These are phyloP conservation scores for Zeus faber DNA, from an alignment of 2,113 vertebrate species.

Conservation along the genomic window DNA sequence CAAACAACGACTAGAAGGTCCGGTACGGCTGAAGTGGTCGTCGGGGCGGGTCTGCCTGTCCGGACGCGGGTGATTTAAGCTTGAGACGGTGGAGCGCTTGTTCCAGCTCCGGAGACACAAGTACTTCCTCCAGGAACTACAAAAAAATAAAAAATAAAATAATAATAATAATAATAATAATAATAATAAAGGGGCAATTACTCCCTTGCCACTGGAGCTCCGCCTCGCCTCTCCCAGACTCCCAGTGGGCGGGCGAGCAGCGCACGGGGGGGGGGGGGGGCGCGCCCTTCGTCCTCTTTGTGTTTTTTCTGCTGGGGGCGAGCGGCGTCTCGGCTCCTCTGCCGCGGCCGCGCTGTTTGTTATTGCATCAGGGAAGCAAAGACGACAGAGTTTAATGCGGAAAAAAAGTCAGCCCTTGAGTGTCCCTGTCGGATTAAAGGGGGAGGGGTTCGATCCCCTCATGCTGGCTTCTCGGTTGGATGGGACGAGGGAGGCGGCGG, in stretches of 20 bases:
- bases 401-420: constrained; percentile 98
- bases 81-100: too few species aligned
- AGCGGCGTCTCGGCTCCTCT: too few species aligned
- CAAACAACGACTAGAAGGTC: too few species aligned
- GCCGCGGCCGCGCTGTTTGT: constrained; percentile 49
- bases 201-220: constrained; percentile 4
- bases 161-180: too few species aligned
- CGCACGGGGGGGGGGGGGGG: constrained; percentile 10
- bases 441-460: constrained; percentile 67
- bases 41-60: too few species aligned
- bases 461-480: constrained; percentile 77
- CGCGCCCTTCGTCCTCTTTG: too few species aligned
- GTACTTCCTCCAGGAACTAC: constrained; percentile 19
- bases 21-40: too few species aligned
- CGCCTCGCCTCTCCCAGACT: background rate
- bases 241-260: constrained; percentile 14
- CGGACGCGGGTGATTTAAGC: too few species aligned
- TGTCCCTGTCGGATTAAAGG: constrained; percentile 90
- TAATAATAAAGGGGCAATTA: too few species aligned
- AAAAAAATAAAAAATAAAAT: too few species aligned
- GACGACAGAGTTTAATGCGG: constrained; percentile 75
- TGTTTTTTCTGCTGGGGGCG: too few species aligned
- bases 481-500: constrained; percentile 35
- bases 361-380: constrained; percentile 93
- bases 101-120: too few species aligned